A percentile compares a stretch with the other conserved stretches of the same genome.
Conservation (phyloP, 64 coral and sea anemone species). For the Anthopleura sola region DNA sequence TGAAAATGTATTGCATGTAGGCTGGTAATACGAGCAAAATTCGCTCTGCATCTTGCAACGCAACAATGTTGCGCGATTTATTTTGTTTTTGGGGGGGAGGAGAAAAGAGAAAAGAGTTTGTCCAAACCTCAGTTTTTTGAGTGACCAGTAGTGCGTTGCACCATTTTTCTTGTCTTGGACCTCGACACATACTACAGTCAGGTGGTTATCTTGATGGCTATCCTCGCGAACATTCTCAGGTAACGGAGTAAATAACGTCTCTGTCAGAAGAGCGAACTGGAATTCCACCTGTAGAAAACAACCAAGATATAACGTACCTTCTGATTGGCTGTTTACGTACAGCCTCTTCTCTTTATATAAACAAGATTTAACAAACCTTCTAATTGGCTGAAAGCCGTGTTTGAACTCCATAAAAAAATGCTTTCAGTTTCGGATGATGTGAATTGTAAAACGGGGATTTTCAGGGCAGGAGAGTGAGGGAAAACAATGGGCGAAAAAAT, state of each 20-base stretch:
- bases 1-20: no score
- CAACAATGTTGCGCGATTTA: no score
- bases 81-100: no score
- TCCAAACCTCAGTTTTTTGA: constrained; percentile 73
- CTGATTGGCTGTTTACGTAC: no score
- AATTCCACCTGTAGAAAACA: constrained; percentile 77
- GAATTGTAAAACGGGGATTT: background rate
- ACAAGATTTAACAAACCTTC: background rate
- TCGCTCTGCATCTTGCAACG: no score
- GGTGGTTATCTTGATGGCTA: constrained; percentile 7
- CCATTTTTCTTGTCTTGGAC: constrained; percentile 90
- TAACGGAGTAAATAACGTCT: constrained; percentile 72
- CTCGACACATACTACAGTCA: constrained; percentile 78
- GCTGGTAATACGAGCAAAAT: no score
- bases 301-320: background rate
- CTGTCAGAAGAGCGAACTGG: constrained; percentile 78
- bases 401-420: background rate
- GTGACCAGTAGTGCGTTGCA: constrained; percentile 80
- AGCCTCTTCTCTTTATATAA: background rate
- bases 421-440: no score
- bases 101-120: background rate
- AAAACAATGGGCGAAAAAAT: background rate
- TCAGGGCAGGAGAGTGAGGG: background rate
- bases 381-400: background rate
- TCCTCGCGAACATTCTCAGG: constrained; percentile 47